Conservation (phyloP, 1,140 invertebrate genomes). For the Dinothrombium tinctorium region DNA sequence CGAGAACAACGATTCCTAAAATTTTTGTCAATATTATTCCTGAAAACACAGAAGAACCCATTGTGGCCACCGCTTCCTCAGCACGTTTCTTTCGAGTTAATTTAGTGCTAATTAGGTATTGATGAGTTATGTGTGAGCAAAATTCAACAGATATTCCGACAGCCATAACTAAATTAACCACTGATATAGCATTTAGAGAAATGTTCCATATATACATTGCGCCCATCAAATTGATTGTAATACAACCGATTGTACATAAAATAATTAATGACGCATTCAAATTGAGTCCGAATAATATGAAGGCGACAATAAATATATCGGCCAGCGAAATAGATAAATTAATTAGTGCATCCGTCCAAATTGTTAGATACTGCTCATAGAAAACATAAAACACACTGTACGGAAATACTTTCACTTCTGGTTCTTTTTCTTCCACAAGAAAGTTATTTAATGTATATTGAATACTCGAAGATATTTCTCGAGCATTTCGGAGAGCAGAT, state of each 20-base stretch:
- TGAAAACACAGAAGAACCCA: conserved; percentile 69
- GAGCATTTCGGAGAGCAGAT: conserved; percentile 41
- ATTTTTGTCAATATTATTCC: conserved; percentile 88
- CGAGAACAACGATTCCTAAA: conserved; percentile 63
- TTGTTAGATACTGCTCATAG: conserved; percentile 79
- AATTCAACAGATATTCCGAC: conserved; percentile 87
- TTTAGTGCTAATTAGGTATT: conserved; percentile 41
- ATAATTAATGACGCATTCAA: conserved; percentile 52
- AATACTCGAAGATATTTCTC: conserved; percentile 46
- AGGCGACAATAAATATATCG: conserved; percentile 51
- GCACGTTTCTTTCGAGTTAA: conserved; percentile 35
- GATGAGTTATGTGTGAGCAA: conserved; percentile 63
- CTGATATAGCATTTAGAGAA: conserved; percentile 66
- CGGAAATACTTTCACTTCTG: conserved; percentile 47
- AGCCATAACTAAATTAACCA: conserved; percentile 90
- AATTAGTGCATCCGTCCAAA: conserved; percentile 49
- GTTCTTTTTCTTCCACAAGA: conserved; percentile 21
- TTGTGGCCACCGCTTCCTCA: conserved; percentile 40
- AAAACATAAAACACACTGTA: conserved; percentile 84
- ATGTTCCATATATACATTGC: conserved; percentile 79
- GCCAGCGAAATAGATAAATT: conserved; percentile 47
- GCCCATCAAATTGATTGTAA: conserved; percentile 54
- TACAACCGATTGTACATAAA: conserved; percentile 45
- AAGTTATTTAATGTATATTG: conserved; percentile 31
- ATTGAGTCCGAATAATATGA: conserved; percentile 61